These are phyloP conservation scores for Hafferia zeledoni DNA, from an alignment of 2,797 vertebrate genomes.

Conservation along the genomic window DNA sequence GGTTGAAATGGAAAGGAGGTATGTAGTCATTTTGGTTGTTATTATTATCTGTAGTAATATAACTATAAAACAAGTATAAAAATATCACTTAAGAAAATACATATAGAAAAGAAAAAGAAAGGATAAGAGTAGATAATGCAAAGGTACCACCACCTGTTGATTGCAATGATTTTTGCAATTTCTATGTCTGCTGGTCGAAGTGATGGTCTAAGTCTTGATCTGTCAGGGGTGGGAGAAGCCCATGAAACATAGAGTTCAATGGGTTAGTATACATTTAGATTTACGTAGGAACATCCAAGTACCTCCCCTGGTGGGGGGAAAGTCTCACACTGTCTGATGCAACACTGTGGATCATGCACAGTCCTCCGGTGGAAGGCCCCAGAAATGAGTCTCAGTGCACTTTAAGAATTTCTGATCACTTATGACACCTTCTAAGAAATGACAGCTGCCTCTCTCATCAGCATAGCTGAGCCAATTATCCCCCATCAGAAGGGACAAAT, in stretches of 20 bases:
- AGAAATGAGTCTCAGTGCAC: not conserved
- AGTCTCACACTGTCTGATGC: not conserved
- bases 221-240: not conserved
- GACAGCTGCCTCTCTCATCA: not conserved
- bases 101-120: not conserved
- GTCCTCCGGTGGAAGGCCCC: not conserved
- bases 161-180: not conserved
- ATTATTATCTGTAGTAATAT: not conserved
- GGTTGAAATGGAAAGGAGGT: not conserved
- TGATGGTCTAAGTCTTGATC: not conserved
- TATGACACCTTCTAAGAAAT: not conserved
- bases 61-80: not conserved
- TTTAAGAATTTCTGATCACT: not conserved
- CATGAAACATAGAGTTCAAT: not conserved
- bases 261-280: not conserved
- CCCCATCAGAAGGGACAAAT: not conserved
- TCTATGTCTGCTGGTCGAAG: rapidly evolving
- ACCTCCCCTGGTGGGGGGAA: not conserved
- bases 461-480: not conserved
- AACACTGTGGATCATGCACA: not conserved
- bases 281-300: not conserved
- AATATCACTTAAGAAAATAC: not conserved
- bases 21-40: not conserved
- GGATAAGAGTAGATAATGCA: not conserved
- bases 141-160: not conserved